Evolutionary conservation across 1,140 invertebrate species (phyloP).

Genomic region (Tribolium madens): DNA sequence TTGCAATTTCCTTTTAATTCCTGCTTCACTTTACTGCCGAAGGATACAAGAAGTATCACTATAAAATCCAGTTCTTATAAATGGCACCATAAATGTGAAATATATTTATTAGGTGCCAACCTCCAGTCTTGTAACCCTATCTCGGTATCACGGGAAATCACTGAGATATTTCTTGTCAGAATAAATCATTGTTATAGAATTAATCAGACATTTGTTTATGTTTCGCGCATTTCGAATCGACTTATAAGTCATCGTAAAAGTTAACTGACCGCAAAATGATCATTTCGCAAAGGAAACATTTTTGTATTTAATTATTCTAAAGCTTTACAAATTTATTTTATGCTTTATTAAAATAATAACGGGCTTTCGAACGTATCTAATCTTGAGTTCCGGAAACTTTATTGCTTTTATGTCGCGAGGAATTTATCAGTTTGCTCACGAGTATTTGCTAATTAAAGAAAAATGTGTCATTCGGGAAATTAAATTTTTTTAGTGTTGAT

Average conservation of each 20-base stretch:
- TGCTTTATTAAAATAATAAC: not conserved
- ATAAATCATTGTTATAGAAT: not conserved
- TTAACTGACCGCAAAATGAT: constrained; percentile 24
- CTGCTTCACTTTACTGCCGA: not conserved
- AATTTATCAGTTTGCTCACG: not conserved
- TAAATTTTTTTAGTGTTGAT: not conserved
- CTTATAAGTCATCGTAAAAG: constrained; percentile 7
- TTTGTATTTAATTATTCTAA: constrained; percentile 1
- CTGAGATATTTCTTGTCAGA: not conserved
- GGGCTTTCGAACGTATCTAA: not conserved
- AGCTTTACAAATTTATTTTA: not conserved
- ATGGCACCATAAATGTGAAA: constrained; percentile 24
- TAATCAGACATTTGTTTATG: not conserved
- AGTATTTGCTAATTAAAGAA: not conserved
- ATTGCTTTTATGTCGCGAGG: not conserved
- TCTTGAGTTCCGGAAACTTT: not conserved
- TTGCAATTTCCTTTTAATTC: constrained; percentile 17
- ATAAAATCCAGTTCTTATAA: constrained; percentile 14
- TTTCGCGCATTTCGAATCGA: not conserved
- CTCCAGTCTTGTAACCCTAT: not conserved
- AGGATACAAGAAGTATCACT: constrained; percentile 13
- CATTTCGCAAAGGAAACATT: constrained; percentile 5
- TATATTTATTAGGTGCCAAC: constrained; percentile 5
- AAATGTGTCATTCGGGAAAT: constrained; percentile 1
- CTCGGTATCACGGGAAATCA: not conserved